Percentiles rank a stretch among this genome's conserved stretches.
Conservation (phyloP, 2,113 vertebrate genomes). For the Hippocampus guttulatus region DNA sequence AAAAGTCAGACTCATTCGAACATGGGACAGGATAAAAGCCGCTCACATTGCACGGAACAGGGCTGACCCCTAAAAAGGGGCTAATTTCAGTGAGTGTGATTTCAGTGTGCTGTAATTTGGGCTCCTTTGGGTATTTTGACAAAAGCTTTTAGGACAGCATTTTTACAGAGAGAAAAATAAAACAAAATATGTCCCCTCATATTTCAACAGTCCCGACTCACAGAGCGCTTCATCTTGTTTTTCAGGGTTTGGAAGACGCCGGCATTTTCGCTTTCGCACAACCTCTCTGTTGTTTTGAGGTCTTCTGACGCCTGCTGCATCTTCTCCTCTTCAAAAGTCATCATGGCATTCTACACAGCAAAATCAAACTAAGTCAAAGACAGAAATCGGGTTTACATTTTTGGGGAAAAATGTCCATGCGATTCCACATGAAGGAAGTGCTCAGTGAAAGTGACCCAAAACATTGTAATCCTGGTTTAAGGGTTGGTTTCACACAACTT, state of each 20-base stretch:
- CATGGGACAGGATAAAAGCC: too few species aligned
- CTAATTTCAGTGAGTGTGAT: too few species aligned
- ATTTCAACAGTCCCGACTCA: conserved; percentile 59
- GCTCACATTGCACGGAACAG: too few species aligned
- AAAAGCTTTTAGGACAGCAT: not conserved
- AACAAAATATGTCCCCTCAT: not conserved
- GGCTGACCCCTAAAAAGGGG: too few species aligned
- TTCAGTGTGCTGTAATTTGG: too few species aligned
- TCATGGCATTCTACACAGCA: conserved; percentile 84
- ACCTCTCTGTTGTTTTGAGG: conserved; percentile 86
- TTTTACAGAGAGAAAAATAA: not conserved
- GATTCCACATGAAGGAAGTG: too few species aligned
- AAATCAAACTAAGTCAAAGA: not conserved
- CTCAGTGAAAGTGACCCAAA: not conserved
- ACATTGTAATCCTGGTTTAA: not conserved
- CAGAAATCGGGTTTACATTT: not conserved
- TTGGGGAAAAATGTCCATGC: not conserved
- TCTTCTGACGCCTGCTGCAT: conserved; percentile 91
- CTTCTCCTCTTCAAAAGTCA: conserved; percentile 97
- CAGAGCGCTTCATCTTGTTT: conserved; percentile 89
- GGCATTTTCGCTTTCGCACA: conserved; percentile 88
- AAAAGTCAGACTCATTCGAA: too few species aligned
- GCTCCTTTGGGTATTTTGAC: not conserved
- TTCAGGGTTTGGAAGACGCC: conserved; percentile 93
- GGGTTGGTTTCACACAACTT: not conserved